These are phyloP conservation scores for Andrena trimmerana DNA, from an alignment of 2,888 invertebrate genomes.

Conservation along the genomic window DNA sequence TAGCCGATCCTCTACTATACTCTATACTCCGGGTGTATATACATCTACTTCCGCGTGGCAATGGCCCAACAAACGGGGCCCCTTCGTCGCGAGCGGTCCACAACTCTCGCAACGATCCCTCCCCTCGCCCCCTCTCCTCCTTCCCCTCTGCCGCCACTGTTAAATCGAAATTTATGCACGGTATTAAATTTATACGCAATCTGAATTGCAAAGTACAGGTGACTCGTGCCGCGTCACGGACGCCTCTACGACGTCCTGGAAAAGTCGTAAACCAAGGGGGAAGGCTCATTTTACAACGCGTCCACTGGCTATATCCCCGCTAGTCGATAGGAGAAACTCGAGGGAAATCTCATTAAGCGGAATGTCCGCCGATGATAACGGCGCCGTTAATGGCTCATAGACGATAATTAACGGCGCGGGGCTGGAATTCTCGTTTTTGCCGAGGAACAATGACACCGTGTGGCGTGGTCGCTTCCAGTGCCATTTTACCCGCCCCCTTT, in stretches of 20 bases:
- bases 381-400: constrained; percentile 73
- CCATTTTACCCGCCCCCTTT: too few relatives aligned
- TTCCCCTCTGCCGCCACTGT: neutral
- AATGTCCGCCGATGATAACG: constrained; percentile 74
- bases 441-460: constrained; percentile 56
- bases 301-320: constrained; percentile 38
- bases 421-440: constrained; percentile 52
- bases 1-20: neutral
- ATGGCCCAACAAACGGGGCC: neutral
- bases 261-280: constrained; percentile 64
- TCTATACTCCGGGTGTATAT: too few relatives aligned
- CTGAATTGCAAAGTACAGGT: constrained; percentile 61
- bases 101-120: neutral
- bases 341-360: constrained; percentile 73
- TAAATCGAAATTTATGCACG: constrained; percentile 38
- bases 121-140: neutral
- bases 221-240: constrained; percentile 35
- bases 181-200: constrained; percentile 57
- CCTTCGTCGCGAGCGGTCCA: neutral
- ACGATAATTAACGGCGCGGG: constrained; percentile 73
- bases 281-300: constrained; percentile 58
- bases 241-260: constrained; percentile 49
- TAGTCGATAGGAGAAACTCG: constrained; percentile 67
- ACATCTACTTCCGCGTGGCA: neutral
- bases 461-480: too few relatives aligned